These are phyloP conservation scores for Fissipunctia ypsillon DNA, from an alignment of 2,888 invertebrate species.

Conservation along the genomic window DNA sequence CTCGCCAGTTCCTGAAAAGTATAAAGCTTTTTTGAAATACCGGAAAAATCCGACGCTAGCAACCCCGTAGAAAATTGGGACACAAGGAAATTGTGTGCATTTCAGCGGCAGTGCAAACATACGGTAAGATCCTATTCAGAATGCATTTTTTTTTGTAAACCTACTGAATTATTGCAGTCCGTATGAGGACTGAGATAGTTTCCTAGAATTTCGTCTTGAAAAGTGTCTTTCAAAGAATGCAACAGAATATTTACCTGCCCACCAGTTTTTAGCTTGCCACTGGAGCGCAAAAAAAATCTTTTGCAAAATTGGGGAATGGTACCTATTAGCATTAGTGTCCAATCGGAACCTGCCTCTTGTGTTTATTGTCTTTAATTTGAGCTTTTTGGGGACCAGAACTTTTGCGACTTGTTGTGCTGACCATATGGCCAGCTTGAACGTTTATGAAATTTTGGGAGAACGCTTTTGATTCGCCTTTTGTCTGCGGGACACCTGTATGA, in stretches of 20 bases:
- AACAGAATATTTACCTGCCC: neutral
- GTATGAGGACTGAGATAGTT: neutral
- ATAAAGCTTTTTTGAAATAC: conserved; percentile 64
- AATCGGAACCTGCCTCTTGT: no score
- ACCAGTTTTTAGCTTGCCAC: no score
- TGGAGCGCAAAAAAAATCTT: neutral
- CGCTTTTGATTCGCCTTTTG: neutral
- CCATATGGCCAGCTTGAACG: neutral
- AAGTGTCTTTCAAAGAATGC: neutral
- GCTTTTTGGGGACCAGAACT: neutral
- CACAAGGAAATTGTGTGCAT: conserved; percentile 69
- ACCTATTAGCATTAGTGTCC: neutral
- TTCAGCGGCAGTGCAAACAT: conserved; percentile 56
- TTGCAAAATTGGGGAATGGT: neutral
- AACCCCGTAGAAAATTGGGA: conserved; percentile 65
- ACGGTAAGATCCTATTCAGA: conserved; percentile 20
- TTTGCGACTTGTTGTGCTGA: neutral
- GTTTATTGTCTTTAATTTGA: neutral
- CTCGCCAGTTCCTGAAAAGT: conserved; percentile 58
- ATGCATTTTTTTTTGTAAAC: conserved; percentile 2
- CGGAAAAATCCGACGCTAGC: conserved; percentile 66
- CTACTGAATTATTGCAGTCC: neutral
- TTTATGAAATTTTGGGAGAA: neutral
- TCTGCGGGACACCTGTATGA: neutral
- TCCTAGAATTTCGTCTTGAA: neutral